phyloP scores from a whole-genome alignment of 2,113 vertebrate genomes.

The Mungos mungo region DNA sequence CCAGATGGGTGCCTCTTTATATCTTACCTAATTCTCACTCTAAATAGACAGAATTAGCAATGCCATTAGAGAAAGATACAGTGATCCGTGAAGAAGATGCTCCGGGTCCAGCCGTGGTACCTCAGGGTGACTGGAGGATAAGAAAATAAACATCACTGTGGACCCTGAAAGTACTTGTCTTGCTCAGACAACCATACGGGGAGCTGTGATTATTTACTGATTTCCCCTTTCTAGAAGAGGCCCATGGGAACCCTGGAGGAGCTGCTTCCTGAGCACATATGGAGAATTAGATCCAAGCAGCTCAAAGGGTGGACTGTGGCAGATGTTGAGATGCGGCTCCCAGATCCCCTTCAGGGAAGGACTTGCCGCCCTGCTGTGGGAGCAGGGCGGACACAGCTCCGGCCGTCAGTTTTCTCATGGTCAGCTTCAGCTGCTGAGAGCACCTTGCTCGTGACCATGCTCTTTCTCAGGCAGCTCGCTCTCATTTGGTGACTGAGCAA shows the following conservation, averaged over 20 bases:
- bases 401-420: accelerated
- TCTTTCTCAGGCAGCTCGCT: neutral
- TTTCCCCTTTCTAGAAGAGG: neutral
- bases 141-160: too few relatives aligned
- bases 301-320: neutral
- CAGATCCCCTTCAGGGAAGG: neutral
- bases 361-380: neutral
- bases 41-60: neutral
- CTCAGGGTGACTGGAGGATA: neutral
- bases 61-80: neutral
- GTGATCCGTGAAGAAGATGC: neutral
- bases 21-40: neutral
- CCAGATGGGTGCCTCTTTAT: neutral
- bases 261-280: neutral
- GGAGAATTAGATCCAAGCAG: neutral
- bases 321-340: accelerated
- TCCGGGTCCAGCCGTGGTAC: neutral
- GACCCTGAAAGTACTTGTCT: neutral
- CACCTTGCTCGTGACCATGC: accelerated
- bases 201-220: too few relatives aligned
- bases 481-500: neutral
- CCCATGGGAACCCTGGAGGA: neutral
- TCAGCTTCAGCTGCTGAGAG: neutral
- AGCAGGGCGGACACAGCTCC: accelerated
- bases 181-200: accelerated